These are phyloP conservation scores for Scophthalmus maximus DNA, from an alignment of 2,113 vertebrate species.

Conservation along the genomic window DNA sequence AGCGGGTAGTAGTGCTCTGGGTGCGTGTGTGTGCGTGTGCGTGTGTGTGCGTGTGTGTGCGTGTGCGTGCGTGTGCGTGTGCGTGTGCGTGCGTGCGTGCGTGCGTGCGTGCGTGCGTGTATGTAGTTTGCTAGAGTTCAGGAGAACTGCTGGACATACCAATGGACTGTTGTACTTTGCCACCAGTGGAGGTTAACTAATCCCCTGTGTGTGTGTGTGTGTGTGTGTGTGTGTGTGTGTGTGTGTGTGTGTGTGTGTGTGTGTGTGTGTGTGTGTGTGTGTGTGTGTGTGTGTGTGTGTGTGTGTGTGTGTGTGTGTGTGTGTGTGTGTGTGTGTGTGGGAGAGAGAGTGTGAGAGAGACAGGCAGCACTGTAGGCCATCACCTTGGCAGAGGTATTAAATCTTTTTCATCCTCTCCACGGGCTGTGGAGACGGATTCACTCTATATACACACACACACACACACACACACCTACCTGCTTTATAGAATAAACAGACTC, in stretches of 20 bases:
- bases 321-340: constrained; percentile 6
- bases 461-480: not conserved
- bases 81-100: not conserved
- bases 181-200: constrained; percentile 63
- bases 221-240: constrained; percentile 12
- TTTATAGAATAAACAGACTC: not conserved
- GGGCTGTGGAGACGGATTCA: constrained; percentile 54
- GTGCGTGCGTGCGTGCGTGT: not conserved
- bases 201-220: constrained; percentile 27
- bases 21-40: not conserved
- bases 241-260: constrained; percentile 6
- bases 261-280: constrained; percentile 9
- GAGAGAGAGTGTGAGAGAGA: constrained; percentile 31
- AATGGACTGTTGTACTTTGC: constrained; percentile 43
- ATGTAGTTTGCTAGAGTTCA: constrained; percentile 9
- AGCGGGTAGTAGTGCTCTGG: not conserved
- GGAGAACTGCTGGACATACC: constrained; percentile 49
- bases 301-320: constrained; percentile 7
- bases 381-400: constrained; percentile 78
- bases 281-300: constrained; percentile 5
- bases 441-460: not conserved
- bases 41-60: not conserved
- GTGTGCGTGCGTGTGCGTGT: not conserved
- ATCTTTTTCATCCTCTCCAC: constrained; percentile 75
- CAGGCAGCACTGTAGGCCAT: constrained; percentile 70